Evolutionary conservation across 2,113 vertebrate genomes (phyloP).

Genomic region (Tretioscincus oriximinensis): DNA sequence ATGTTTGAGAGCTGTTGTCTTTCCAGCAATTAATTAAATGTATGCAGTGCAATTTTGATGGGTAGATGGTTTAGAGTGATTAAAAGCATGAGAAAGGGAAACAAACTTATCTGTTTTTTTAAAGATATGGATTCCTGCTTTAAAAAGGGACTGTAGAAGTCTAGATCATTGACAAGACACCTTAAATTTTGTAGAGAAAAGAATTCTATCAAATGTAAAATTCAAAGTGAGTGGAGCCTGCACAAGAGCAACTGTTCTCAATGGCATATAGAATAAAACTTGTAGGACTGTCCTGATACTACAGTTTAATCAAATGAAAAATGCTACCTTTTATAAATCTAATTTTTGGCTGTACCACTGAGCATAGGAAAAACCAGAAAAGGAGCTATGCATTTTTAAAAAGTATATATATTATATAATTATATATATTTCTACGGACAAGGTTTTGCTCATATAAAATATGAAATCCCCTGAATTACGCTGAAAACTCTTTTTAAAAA

Average conservation of each 20-base stretch:
- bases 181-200: not conserved
- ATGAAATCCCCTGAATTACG: not conserved
- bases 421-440: not conserved
- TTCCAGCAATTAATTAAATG: not conserved
- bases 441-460: not conserved
- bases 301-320: not conserved
- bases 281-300: not conserved
- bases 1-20: not conserved
- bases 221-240: not conserved
- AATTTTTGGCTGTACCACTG: fast-evolving
- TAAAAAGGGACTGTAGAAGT: not conserved
- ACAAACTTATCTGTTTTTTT: fast-evolving
- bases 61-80: not conserved
- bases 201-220: not conserved
- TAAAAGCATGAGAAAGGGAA: not conserved
- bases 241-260: not conserved
- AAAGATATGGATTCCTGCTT: not conserved
- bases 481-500: not conserved
- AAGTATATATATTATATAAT: too few species aligned
- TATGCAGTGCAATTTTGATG: not conserved
- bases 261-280: not conserved
- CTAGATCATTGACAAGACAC: not conserved
- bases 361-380: not conserved
- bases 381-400: not conserved
- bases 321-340: not conserved